Conservation (phyloP, 2,113 vertebrate genomes). For the Bubo bubo region DNA sequence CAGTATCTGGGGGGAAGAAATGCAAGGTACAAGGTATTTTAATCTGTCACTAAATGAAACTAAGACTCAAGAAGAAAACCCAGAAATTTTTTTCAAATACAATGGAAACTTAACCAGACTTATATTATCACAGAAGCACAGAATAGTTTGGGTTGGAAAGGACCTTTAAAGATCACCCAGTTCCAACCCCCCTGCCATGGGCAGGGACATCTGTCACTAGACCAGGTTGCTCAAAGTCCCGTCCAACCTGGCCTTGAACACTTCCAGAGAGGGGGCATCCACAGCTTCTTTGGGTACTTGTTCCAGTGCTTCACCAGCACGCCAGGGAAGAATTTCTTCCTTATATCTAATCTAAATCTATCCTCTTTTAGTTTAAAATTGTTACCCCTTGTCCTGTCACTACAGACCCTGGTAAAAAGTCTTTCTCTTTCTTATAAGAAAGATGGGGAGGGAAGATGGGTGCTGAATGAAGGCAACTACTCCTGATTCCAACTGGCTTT, state of each 20-base stretch:
- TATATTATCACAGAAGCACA: neutral
- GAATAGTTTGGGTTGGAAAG: neutral
- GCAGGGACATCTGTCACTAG: neutral
- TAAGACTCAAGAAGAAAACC: neutral
- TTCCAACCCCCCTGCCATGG: rapidly evolving
- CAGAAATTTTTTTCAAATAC: neutral
- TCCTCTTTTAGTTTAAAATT: neutral
- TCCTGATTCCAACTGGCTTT: neutral
- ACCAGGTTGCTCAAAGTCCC: neutral
- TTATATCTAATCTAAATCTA: neutral
- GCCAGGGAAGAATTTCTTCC: neutral
- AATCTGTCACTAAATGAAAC: neutral
- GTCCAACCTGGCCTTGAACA: neutral
- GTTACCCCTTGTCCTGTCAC: neutral
- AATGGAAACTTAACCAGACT: neutral
- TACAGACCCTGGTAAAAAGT: neutral
- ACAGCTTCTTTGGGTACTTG: neutral
- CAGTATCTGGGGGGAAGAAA: neutral
- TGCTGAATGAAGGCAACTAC: neutral
- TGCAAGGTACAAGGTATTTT: neutral
- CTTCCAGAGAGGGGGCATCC: neutral
- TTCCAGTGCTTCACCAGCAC: neutral
- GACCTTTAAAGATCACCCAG: neutral
- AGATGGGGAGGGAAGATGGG: neutral
- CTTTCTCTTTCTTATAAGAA: neutral